A percentile compares a stretch with the other conserved stretches of the same genome.
Conservation (phyloP, 2,888 invertebrate species). For the Glyphotaelius pellucidus region DNA sequence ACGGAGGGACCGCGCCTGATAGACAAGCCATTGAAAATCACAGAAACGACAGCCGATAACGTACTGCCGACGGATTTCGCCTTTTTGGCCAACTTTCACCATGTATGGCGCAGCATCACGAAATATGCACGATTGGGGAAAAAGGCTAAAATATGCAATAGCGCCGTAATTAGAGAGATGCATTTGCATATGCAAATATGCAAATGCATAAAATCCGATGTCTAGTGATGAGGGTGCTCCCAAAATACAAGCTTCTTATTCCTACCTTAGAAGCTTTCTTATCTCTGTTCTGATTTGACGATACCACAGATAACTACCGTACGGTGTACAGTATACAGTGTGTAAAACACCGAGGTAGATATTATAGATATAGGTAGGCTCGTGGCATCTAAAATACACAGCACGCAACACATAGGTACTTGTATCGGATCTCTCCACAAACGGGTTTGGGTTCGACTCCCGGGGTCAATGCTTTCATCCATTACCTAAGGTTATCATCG, state of each 20-base stretch:
- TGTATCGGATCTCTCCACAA: slow-evolving; percentile 15
- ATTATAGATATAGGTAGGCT: background rate
- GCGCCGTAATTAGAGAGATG: too few relatives aligned
- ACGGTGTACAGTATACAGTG: background rate
- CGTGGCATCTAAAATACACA: background rate
- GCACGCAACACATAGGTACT: background rate
- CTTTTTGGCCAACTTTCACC: too few relatives aligned
- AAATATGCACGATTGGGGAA: too few relatives aligned
- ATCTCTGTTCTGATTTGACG: background rate
- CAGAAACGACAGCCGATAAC: too few relatives aligned
- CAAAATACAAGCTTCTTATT: background rate
- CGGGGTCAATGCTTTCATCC: slow-evolving; percentile 30
- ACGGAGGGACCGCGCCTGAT: too few relatives aligned
- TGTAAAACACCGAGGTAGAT: background rate
- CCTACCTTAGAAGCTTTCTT: background rate
- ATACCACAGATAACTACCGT: background rate
- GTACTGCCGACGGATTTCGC: too few relatives aligned
- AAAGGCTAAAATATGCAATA: too few relatives aligned
- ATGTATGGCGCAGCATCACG: too few relatives aligned
- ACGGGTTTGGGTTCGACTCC: slow-evolving; percentile 42
- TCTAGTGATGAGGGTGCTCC: too few relatives aligned
- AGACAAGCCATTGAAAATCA: too few relatives aligned
- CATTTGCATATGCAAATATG: too few relatives aligned
- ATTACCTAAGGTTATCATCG: slow-evolving; percentile 21
- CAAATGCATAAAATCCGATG: too few relatives aligned